phyloP scores from a whole-genome alignment of 2,888 invertebrate genomes.

The Cosmopolites sordidus region DNA sequence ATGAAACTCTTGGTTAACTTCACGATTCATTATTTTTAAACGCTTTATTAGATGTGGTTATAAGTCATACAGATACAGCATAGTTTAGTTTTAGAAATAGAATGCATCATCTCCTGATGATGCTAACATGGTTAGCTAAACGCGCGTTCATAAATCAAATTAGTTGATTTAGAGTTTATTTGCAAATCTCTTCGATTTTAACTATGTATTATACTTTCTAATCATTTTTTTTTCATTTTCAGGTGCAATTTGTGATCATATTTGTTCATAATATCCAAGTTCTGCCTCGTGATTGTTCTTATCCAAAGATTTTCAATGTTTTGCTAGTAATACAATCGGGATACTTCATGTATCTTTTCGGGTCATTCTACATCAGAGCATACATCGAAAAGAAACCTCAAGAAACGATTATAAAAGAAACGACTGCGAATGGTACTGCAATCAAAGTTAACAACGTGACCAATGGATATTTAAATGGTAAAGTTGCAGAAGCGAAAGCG shows the following conservation, averaged over 20 bases:
- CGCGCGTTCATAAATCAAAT: too few relatives aligned
- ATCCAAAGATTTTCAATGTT: conserved; percentile 64
- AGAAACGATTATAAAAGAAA: conserved; percentile 21
- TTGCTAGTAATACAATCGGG: conserved; percentile 63
- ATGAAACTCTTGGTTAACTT: too few relatives aligned
- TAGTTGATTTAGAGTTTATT: too few relatives aligned
- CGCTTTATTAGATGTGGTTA: too few relatives aligned
- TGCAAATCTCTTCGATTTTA: too few relatives aligned
- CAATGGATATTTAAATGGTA: background rate
- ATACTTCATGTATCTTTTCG: conserved; percentile 74
- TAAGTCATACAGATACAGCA: too few relatives aligned
- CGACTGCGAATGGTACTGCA: conserved; percentile 2
- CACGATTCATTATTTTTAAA: too few relatives aligned
- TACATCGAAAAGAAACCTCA: conserved; percentile 51
- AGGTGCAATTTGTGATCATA: conserved; percentile 74
- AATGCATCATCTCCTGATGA: too few relatives aligned
- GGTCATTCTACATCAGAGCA: conserved; percentile 66
- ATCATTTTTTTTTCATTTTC: conserved; percentile 40
- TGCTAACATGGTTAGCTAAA: too few relatives aligned
- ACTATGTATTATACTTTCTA: too few relatives aligned
- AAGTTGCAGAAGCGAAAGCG: conserved; percentile 7
- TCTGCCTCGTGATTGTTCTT: conserved; percentile 62
- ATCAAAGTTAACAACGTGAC: background rate
- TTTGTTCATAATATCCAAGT: conserved; percentile 67
- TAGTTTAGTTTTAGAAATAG: too few relatives aligned